These are phyloP conservation scores for Micrasema longulum DNA, from an alignment of 1,140 invertebrate genomes.

Conservation along the genomic window DNA sequence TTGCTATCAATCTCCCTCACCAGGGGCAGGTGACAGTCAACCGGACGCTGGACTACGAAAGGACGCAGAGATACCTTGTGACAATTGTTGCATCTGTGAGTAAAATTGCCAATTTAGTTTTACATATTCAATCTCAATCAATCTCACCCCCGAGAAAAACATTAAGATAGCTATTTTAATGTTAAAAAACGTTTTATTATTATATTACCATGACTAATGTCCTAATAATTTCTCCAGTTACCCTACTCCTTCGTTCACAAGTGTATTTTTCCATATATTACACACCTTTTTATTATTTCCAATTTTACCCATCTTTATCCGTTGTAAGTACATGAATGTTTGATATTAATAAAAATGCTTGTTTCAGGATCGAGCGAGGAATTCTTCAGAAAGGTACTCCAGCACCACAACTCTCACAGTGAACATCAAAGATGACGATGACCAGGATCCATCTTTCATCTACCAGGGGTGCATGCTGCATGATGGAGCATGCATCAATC, in stretches of 20 bases:
- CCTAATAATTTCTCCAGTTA: too few relatives aligned
- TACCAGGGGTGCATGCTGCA: conserved; percentile 84
- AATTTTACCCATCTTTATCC: too few relatives aligned
- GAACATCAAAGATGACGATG: conserved; percentile 88
- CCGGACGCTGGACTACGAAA: conserved; percentile 89
- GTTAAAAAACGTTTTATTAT: too few relatives aligned
- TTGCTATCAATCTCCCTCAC: conserved; percentile 88
- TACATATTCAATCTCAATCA: too few relatives aligned
- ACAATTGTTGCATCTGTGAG: conserved; percentile 91
- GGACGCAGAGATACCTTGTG: conserved; percentile 88
- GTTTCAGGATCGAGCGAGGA: conserved; percentile 85
- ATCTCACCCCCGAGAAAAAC: too few relatives aligned
- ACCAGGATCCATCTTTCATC: conserved; percentile 89
- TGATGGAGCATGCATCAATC: conserved; percentile 85
- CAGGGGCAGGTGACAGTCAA: conserved; percentile 92
- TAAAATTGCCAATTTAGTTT: neutral
- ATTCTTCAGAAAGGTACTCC: conserved; percentile 78
- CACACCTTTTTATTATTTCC: too few relatives aligned
- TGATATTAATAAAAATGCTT: too few relatives aligned
- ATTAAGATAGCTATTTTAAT: too few relatives aligned
- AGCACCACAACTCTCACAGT: conserved; percentile 88
- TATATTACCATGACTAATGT: too few relatives aligned
- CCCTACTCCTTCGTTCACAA: too few relatives aligned
- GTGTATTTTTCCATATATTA: too few relatives aligned
- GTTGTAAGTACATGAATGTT: too few relatives aligned